Conservation (phyloP, 2,888 invertebrate genomes). For the Pyrochroa serraticornis region DNA sequence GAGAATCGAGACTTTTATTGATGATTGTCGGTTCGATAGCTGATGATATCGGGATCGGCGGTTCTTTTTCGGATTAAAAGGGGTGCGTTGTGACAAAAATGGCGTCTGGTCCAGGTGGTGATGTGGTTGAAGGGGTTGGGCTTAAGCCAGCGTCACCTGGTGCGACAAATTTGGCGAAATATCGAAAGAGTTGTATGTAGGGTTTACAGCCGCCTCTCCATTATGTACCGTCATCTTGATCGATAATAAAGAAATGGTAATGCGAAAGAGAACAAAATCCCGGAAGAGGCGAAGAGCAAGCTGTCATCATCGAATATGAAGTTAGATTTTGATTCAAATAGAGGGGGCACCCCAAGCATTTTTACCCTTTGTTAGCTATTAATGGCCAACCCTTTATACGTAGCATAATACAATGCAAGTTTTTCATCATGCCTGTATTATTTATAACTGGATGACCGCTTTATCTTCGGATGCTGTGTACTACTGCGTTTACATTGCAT, state of each 20-base stretch:
- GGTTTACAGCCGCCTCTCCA: not conserved
- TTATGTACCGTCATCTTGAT: slow-evolving; percentile 43
- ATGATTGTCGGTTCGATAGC: no score
- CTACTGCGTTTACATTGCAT: slow-evolving; percentile 46
- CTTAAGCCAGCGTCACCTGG: not conserved
- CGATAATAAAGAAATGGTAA: slow-evolving; percentile 42
- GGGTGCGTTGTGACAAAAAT: slow-evolving; percentile 8
- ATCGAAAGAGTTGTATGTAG: not conserved
- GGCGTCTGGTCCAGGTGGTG: slow-evolving; percentile 16
- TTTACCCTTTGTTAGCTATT: slow-evolving; percentile 51
- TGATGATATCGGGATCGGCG: no score
- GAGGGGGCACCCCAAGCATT: slow-evolving; percentile 48
- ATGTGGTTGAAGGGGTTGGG: not conserved
- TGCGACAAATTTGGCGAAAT: not conserved
- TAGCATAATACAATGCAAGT: slow-evolving; percentile 52
- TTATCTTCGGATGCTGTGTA: slow-evolving; percentile 45
- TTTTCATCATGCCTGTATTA: slow-evolving; percentile 57
- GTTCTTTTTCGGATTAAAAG: no score
- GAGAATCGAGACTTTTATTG: no score
- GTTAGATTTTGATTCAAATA: slow-evolving; percentile 49
- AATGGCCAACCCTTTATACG: slow-evolving; percentile 56
- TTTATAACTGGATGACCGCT: slow-evolving; percentile 54
- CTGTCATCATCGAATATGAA: slow-evolving; percentile 50
- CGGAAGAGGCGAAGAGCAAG: slow-evolving; percentile 46
- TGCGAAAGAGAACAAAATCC: slow-evolving; percentile 45